Conservation (phyloP, 1,140 invertebrate genomes). For the Micrasema minimum region DNA sequence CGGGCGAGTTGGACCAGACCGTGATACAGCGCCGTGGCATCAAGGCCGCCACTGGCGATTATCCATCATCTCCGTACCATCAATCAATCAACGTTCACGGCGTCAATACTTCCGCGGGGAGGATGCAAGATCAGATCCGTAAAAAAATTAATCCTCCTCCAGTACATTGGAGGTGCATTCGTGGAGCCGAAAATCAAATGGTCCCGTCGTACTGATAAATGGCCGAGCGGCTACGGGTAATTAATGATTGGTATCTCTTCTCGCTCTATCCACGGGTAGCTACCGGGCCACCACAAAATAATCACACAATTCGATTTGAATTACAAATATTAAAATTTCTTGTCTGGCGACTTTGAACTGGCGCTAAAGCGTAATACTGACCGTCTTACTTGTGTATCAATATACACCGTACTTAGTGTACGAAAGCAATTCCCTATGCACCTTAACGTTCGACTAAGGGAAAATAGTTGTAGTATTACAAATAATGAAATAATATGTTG, state of each 20-base stretch:
- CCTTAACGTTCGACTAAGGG: too few species aligned
- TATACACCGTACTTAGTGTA: too few species aligned
- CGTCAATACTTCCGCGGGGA: slow-evolving; percentile 36
- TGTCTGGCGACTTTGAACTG: too few species aligned
- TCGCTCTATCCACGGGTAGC: not conserved
- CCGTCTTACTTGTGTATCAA: too few species aligned
- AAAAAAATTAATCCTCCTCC: slow-evolving; percentile 35
- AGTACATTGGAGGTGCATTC: slow-evolving; percentile 32
- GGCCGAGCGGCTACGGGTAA: slow-evolving; percentile 26
- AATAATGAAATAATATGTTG: too few species aligned
- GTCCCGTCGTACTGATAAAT: slow-evolving; percentile 37
- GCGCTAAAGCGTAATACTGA: too few species aligned
- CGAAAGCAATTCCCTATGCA: too few species aligned
- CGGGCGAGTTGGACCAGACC: too few species aligned
- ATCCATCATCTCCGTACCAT: slow-evolving; percentile 30
- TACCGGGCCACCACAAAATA: too few species aligned
- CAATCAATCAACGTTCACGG: slow-evolving; percentile 33
- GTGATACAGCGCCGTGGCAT: too few species aligned
- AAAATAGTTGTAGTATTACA: too few species aligned
- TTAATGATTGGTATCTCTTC: slow-evolving; percentile 35
- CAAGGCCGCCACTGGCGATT: slow-evolving; percentile 31
- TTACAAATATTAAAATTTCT: too few species aligned
- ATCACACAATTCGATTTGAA: not conserved
- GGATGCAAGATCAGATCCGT: slow-evolving; percentile 30
- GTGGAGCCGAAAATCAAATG: slow-evolving; percentile 36